These are phyloP conservation scores for Ischnus inquisitorius DNA, from an alignment of 2,888 invertebrate genomes.

Conservation along the genomic window DNA sequence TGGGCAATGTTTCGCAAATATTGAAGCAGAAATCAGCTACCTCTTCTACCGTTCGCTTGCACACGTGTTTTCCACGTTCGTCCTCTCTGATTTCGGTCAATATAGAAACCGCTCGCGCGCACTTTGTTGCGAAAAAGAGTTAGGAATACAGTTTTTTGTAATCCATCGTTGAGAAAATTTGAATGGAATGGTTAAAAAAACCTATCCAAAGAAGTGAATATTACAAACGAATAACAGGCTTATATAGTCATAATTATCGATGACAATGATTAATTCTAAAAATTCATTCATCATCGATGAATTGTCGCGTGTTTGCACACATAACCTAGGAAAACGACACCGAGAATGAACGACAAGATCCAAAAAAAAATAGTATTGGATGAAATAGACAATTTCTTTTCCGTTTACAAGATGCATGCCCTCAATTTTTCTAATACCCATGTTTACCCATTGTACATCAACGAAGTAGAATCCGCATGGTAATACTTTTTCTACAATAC, in stretches of 20 bases:
- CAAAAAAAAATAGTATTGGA: conserved; percentile 3
- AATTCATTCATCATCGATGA: no score
- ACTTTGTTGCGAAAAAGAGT: no score
- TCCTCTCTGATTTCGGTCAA: background rate
- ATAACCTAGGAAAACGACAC: background rate
- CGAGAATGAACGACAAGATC: background rate
- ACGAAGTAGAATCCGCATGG: conserved; percentile 1
- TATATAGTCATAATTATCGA: no score
- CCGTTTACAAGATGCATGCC: conserved; percentile 35
- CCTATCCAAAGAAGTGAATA: no score
- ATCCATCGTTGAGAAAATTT: no score
- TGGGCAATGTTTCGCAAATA: conserved; percentile 77
- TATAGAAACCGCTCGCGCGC: background rate
- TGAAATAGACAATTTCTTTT: conserved; percentile 23
- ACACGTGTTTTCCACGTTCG: background rate
- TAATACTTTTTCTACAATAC: conserved; percentile 38
- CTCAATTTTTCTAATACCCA: conserved; percentile 32
- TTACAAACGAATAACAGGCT: no score
- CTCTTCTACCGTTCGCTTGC: background rate
- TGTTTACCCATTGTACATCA: background rate
- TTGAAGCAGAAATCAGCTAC: conserved; percentile 75
- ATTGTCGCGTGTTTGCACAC: background rate
- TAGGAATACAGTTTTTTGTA: no score
- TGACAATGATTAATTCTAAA: no score
- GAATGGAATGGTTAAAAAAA: no score